phyloP scores from a whole-genome alignment of 2,888 invertebrate species.

The Metallyticus violacea region DNA sequence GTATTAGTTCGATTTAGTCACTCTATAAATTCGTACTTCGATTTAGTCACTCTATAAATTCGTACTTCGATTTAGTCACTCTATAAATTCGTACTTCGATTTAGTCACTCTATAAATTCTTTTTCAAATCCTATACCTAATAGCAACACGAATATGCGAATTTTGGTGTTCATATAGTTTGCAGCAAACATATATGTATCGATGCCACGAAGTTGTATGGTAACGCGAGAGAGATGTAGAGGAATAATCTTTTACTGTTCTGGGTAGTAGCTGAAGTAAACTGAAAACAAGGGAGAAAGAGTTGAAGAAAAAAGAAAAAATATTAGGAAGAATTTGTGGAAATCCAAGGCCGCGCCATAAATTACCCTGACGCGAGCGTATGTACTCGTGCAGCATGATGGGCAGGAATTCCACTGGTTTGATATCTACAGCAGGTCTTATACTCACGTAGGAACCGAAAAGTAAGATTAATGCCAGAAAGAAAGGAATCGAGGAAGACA shows the following conservation, averaged over 20 bases:
- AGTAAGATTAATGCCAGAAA: background rate
- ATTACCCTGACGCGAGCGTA: slow-evolving; percentile 1
- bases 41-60: too few species aligned
- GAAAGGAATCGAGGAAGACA: background rate
- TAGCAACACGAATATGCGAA: too few species aligned
- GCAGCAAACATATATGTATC: too few species aligned
- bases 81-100: too few species aligned
- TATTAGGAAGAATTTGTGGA: background rate
- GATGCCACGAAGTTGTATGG: too few species aligned
- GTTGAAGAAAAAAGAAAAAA: background rate
- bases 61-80: too few species aligned
- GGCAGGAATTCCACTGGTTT: background rate
- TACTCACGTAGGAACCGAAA: background rate
- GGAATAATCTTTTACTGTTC: background rate
- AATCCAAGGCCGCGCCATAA: slow-evolving; percentile 1
- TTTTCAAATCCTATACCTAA: too few species aligned
- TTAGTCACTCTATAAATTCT: too few species aligned
- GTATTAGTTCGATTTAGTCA: too few species aligned
- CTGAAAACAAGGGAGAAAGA: background rate
- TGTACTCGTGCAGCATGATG: background rate
- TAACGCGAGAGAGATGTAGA: background rate
- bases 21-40: too few species aligned
- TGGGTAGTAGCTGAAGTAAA: background rate
- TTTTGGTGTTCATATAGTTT: too few species aligned
- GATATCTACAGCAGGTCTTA: background rate